Conservation (phyloP, 2,113 vertebrate genomes). For the Cephalophus harveyi region DNA sequence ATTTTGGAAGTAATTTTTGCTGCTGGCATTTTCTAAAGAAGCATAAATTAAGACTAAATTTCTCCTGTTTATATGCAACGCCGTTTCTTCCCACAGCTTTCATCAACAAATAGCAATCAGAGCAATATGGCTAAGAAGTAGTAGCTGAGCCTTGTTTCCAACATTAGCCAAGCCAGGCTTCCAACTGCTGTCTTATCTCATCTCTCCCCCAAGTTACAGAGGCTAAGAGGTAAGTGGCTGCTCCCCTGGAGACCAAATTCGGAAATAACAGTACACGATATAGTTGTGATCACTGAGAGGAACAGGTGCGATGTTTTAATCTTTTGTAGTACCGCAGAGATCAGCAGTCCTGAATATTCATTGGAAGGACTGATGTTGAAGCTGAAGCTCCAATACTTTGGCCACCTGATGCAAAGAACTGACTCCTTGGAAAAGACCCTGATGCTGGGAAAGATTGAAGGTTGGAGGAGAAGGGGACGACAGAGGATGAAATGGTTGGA, state of each 20-base stretch:
- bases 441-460: neutral
- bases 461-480: neutral
- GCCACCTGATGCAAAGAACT: neutral
- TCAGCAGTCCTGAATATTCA: neutral
- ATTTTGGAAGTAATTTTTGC: constrained; percentile 23
- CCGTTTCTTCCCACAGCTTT: constrained; percentile 32
- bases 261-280: neutral
- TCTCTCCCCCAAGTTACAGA: neutral
- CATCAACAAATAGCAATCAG: constrained; percentile 48
- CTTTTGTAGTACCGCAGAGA: neutral
- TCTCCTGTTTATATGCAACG: constrained; percentile 28
- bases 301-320: neutral
- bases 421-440: neutral
- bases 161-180: neutral
- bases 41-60: constrained; percentile 48
- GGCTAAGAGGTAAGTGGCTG: neutral
- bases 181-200: neutral
- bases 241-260: neutral
- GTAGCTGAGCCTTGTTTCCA: neutral
- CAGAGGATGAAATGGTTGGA: neutral
- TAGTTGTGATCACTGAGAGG: neutral
- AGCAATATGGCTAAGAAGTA: neutral
- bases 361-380: neutral
- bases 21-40: constrained; percentile 57
- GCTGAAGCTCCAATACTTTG: neutral